Base-by-base conservation (phyloP, 2,888 invertebrate genomes). In the Xestia ashworthii region DNA sequence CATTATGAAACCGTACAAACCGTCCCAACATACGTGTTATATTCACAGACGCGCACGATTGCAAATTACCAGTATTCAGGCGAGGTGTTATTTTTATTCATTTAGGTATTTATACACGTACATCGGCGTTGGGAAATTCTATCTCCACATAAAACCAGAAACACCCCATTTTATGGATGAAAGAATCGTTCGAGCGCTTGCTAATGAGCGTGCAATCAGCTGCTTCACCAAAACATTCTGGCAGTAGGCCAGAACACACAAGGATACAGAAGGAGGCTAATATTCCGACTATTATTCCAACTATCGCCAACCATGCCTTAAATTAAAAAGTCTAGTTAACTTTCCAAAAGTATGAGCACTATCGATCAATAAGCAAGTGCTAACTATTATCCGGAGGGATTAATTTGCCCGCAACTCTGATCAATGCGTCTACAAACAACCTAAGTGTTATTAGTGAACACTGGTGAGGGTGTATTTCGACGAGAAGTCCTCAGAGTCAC, bases 341-440 rank as follows among this genome's bases (percentile, higher is more conserved):
- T 60, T 50, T 44, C 11, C 11, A 76, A 83, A 82, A 84, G 68
- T 86, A 76, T 74, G 68, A 76, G 19, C 76, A 66, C 75, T 78
- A 93, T 94, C 92, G 89, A 94, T 95, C 94, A 93, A 89, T 85
- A 91, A 87, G 81, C n/a, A 78, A 82, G 71, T 81, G 67, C 84
- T 78, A 89, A 90, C 86, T 90, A 88, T 90, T 88, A 89, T 91
- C 92, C 91, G 76, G 48, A 55, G 91, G 92, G 92, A 94, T 91
- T 94, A 92, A 93, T 94, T 93, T 90, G 89, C 79, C 79, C 79
- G 53, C 75, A 84, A 89, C 90, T 89, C 90, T 93, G 91, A 93
- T 93, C 90, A 92, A 92, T 92, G 88, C 90, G 89, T 90, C 78
- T 86, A 88, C 90, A 87, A 89, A 89, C 84, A 84, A 85, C 76